Evolutionary conservation across 2,797 vertebrate genomes (phyloP).

Genomic region (Setipinna tenuifilis): DNA sequence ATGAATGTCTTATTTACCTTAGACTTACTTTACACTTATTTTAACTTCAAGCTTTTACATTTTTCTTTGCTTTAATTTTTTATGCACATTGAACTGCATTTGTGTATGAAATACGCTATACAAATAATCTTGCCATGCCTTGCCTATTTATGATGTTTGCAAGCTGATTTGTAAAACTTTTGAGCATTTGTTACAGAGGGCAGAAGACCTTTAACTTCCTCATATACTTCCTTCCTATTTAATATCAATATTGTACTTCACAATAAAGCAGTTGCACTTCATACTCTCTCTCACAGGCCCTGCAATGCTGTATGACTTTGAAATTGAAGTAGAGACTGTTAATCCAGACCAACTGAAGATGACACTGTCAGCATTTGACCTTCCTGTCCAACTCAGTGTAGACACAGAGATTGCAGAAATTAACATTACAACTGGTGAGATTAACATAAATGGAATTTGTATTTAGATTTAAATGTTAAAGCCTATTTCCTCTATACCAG

Average conservation of each 20-base stretch:
- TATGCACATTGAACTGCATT: too few species aligned
- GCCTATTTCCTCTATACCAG: neutral
- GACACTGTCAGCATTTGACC: neutral
- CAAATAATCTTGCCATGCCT: too few species aligned
- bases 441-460: neutral
- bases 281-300: neutral
- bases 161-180: too few species aligned
- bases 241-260: neutral
- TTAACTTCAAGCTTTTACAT: too few species aligned
- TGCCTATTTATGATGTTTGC: too few species aligned
- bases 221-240: too few species aligned
- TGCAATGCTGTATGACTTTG: slow-evolving; percentile 19
- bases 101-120: too few species aligned
- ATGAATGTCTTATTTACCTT: too few species aligned
- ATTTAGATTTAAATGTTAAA: too few species aligned
- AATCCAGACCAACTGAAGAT: neutral
- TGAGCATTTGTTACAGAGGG: neutral
- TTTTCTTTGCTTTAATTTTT: too few species aligned
- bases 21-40: too few species aligned
- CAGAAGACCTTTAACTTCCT: too few species aligned
- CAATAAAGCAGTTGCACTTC: neutral
- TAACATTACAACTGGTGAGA: slow-evolving; percentile 43
- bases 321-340: slow-evolving; percentile 25
- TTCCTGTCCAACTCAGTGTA: slow-evolving; percentile 41
- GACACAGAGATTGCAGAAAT: slow-evolving; percentile 43